Evolutionary conservation across 2,888 invertebrate species (phyloP).

Genomic region (Cremastinae sp.): DNA sequence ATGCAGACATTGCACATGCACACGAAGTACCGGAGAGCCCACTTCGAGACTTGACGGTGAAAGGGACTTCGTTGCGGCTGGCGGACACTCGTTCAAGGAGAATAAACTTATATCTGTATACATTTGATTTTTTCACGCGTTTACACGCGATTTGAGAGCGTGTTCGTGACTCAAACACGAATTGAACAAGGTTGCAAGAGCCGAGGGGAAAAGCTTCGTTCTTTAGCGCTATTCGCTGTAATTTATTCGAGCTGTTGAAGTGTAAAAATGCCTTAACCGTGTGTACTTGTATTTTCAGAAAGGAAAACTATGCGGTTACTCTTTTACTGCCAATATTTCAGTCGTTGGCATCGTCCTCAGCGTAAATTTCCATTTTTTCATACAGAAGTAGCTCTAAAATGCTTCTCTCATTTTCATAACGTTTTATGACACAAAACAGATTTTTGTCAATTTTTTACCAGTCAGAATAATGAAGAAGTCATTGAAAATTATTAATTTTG

Average conservation of each 20-base stretch:
- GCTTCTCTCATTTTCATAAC: not conserved
- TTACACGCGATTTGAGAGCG: not conserved
- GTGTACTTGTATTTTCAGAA: slow-evolving; percentile 27
- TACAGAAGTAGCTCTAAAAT: too few relatives aligned
- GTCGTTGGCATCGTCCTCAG: slow-evolving; percentile 6
- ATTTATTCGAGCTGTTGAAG: slow-evolving; percentile 48
- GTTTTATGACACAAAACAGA: too few relatives aligned
- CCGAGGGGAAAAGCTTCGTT: slow-evolving; percentile 35
- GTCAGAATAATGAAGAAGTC: too few relatives aligned
- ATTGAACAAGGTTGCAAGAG: slow-evolving; percentile 43
- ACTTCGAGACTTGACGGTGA: slow-evolving; percentile 57
- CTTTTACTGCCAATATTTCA: slow-evolving; percentile 17
- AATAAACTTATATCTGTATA: slow-evolving; percentile 29
- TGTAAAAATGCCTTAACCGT: slow-evolving; percentile 37
- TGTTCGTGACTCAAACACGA: not conserved
- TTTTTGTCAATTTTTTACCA: too few relatives aligned
- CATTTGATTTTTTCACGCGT: not conserved
- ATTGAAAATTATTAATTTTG: too few relatives aligned
- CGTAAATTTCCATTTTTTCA: not conserved
- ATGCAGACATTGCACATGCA: slow-evolving; percentile 23
- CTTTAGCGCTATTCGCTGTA: slow-evolving; percentile 37
- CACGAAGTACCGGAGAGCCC: slow-evolving; percentile 44
- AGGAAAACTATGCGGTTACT: not conserved
- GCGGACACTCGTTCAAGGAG: slow-evolving; percentile 59
- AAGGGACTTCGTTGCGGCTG: slow-evolving; percentile 57